phyloP scores from a whole-genome alignment of 2,113 vertebrate genomes.

The Cettia cetti region DNA sequence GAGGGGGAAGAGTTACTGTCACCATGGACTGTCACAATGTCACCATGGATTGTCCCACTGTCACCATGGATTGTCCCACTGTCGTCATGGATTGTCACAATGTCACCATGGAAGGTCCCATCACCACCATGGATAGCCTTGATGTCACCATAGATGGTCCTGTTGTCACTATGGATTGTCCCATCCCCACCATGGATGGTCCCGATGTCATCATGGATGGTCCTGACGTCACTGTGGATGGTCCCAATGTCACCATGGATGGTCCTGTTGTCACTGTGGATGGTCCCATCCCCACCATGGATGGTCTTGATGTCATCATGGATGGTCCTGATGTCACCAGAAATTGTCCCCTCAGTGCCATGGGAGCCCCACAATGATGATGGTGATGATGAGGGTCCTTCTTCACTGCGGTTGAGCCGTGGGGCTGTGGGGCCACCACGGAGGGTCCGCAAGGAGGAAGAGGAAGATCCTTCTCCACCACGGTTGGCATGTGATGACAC shows the following conservation, averaged over 20 bases:
- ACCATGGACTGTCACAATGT: background rate
- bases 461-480: background rate
- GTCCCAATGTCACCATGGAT: too few species aligned
- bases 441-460: background rate
- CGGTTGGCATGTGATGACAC: background rate
- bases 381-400: background rate
- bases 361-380: background rate
- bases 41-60: background rate
- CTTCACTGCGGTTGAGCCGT: fast-evolving
- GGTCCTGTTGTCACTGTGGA: background rate
- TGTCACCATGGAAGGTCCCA: background rate
- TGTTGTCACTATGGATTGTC: background rate
- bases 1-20: background rate
- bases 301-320: too few species aligned
- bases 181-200: too few species aligned
- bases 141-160: too few species aligned
- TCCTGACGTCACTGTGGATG: background rate
- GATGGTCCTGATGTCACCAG: background rate
- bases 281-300: background rate
- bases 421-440: fast-evolving
- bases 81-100: background rate
- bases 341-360: too few species aligned
- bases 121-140: too few species aligned
- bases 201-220: background rate
- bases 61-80: background rate